A percentile compares a stretch with the other conserved stretches of the same genome.
Evolutionary conservation across 53 echinoderm and acorn worm species (phyloP).

Genomic region (Zoroaster sp.): DNA sequence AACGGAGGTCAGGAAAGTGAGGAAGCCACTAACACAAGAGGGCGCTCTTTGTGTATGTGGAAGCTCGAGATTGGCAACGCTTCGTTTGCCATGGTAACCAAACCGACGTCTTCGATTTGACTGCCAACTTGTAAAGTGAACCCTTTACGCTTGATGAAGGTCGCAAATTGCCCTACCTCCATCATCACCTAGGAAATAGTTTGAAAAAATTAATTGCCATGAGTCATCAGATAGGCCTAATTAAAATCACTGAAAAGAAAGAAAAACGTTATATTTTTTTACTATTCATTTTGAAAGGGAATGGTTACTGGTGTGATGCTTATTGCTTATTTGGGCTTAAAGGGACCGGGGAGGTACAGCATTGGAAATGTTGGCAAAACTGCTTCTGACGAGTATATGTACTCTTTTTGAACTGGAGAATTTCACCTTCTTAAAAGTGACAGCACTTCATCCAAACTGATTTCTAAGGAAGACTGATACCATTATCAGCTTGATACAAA

Average conservation of each 20-base stretch:
- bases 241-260: too few species aligned
- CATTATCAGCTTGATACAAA: background rate
- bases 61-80: slow-evolving; percentile 30
- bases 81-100: slow-evolving; percentile 58
- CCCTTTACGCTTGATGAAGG: background rate
- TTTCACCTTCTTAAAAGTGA: too few species aligned
- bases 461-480: background rate
- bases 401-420: too few species aligned
- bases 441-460: background rate
- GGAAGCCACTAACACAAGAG: slow-evolving; percentile 70
- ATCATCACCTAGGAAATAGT: background rate
- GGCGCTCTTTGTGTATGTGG: slow-evolving; percentile 69
- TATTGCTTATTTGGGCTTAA: too few species aligned
- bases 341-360: too few species aligned
- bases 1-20: slow-evolving; percentile 84
- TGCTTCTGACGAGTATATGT: too few species aligned
- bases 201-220: too few species aligned
- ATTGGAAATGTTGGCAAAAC: too few species aligned
- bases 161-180: background rate
- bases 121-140: background rate
- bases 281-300: too few species aligned
- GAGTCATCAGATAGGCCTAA: too few species aligned
- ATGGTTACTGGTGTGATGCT: too few species aligned
- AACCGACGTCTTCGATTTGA: slow-evolving; percentile 7
- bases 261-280: too few species aligned